Evolutionary conservation across 2,888 invertebrate genomes (phyloP).

Genomic region (Eudemis profundana): DNA sequence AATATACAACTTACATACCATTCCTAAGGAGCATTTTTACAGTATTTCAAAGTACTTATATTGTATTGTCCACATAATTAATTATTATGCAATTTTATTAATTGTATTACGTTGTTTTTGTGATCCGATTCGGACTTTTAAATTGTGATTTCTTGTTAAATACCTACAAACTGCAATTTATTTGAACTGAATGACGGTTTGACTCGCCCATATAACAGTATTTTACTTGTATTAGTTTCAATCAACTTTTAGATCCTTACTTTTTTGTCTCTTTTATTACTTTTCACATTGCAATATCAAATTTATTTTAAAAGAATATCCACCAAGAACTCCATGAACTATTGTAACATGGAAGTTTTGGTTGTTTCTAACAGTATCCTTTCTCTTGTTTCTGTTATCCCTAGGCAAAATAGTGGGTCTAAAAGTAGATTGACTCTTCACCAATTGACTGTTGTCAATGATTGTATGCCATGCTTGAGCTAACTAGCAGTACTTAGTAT

Average conservation of each 20-base stretch:
- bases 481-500: constrained; percentile 54
- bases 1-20: constrained; percentile 8
- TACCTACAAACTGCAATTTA: constrained; percentile 1
- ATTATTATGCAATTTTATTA: background rate
- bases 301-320: too few relatives aligned
- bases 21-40: constrained; percentile 25
- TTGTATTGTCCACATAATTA: constrained; percentile 17
- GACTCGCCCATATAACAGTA: background rate
- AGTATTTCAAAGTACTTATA: background rate
- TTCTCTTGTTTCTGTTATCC: too few relatives aligned
- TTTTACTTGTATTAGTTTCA: background rate
- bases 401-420: too few relatives aligned
- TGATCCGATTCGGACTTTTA: background rate
- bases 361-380: too few relatives aligned
- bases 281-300: too few relatives aligned
- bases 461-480: constrained; percentile 60
- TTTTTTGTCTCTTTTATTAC: too few relatives aligned
- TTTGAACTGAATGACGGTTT: too few relatives aligned
- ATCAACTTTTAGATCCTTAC: too few relatives aligned
- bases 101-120: too few relatives aligned
- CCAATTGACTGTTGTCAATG: constrained; percentile 48
- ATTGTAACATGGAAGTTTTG: too few relatives aligned
- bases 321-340: too few relatives aligned
- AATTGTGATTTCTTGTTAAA: background rate
- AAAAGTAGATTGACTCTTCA: too few relatives aligned